Base-by-base conservation (phyloP, 2,888 invertebrate species). In the Chymomyza procnemis region DNA sequence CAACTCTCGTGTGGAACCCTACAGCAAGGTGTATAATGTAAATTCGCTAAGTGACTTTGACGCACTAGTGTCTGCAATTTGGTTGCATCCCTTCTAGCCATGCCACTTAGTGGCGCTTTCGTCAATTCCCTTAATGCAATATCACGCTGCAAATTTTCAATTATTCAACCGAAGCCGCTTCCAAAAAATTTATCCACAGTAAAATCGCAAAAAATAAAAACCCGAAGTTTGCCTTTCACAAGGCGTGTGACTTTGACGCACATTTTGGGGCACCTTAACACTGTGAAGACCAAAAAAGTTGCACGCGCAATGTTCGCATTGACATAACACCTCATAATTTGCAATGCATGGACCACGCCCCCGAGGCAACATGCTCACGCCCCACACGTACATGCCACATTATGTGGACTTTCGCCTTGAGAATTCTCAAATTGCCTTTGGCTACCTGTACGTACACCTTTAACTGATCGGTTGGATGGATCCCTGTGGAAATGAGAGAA, bases 301-400 rank as follows among this genome's bases (percentile, higher is more conserved):
- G 19, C 16, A 26, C 48, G 71, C 57, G 46, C 64, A 52, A 52
- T 59, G 61, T 65, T 63, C 69, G 74, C 83, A 83, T 83, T 83
- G 83, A 83, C 83, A 83, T 83, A 83, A 83, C 83, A 83, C 83
- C 87, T 83, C 83, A 87, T 83, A 83, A 87, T 83, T 83, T 83
- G 87, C 87, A 70, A 62, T 78, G 65, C 75, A 75, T 73, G 78
- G 21, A 67, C 56, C 87, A 86, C 80, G 82, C 85, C 87, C 72
- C 59, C 65, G 12, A 12, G 52, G 26, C 22, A 50, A 60, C 68
- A 66, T 66, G 59, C 64, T 69, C 63, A 72, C 75, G 71, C 79
- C 73, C 69, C 52, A 54, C 66, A 61, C 52, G 57, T 16, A 50
- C 14, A 21, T 22, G 54, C 54, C 19, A 21, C 14, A 18, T 16